phyloP scores from a whole-genome alignment of 2,888 invertebrate species.

The Tachystola acroxantha region DNA sequence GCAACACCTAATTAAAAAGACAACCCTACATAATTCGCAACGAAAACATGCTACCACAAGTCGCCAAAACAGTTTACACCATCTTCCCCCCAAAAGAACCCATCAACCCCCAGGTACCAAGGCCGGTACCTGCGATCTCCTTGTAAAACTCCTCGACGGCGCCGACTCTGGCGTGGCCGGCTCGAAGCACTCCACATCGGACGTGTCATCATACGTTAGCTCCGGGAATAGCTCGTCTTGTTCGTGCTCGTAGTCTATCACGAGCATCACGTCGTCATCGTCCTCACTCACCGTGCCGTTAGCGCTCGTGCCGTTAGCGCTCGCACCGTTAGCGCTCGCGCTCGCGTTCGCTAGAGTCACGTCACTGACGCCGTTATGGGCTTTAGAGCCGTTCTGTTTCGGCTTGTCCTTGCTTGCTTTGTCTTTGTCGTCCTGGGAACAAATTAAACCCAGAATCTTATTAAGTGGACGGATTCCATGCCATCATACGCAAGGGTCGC shows the following conservation, averaged over 20 bases:
- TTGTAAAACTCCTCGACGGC: constrained; percentile 54
- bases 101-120: neutral
- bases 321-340: neutral
- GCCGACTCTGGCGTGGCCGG: constrained; percentile 39
- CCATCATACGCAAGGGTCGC: no score
- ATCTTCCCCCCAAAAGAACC: no score
- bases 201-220: constrained; percentile 61
- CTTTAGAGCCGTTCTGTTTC: constrained; percentile 44
- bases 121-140: constrained; percentile 58
- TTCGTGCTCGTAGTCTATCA: constrained; percentile 35
- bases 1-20: no score
- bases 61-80: no score
- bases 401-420: constrained; percentile 30
- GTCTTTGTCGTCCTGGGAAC: constrained; percentile 43
- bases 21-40: no score
- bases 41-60: no score
- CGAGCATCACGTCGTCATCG: constrained; percentile 41
- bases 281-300: constrained; percentile 52
- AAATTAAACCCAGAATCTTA: no score
- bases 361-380: constrained; percentile 34
- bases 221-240: constrained; percentile 67
- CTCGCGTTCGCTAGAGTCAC: constrained; percentile 16
- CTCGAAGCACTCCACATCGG: constrained; percentile 45
- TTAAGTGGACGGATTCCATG: no score
- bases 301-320: constrained; percentile 16